Conservation (phyloP, 2,888 invertebrate species). For the Bimastos eiseni region DNA sequence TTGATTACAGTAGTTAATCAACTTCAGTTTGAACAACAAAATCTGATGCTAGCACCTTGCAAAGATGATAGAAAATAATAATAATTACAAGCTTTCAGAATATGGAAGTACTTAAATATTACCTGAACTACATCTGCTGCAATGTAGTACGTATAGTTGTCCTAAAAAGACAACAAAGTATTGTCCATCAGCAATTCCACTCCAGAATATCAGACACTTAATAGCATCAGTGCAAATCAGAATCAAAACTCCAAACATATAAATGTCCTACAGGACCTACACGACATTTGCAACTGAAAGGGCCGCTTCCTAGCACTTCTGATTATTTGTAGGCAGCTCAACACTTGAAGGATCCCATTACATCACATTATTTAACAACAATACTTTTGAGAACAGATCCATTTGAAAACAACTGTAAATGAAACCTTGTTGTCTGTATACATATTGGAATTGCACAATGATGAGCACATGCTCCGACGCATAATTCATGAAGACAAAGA, state of each 20-base stretch:
- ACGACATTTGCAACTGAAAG: neutral
- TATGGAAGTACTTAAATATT: neutral
- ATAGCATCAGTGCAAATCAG: neutral
- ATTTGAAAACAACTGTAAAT: neutral
- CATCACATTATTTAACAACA: neutral
- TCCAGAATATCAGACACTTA: neutral
- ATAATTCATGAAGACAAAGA: no score
- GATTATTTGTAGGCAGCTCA: neutral
- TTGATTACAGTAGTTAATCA: no score
- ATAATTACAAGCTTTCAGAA: no score
- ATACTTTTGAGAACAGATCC: neutral
- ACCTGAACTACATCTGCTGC: conserved; percentile 7
- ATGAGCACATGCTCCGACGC: neutral
- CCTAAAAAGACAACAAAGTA: neutral
- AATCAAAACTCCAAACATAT: neutral
- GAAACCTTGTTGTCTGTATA: neutral
- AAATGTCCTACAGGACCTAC: neutral
- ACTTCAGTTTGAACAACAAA: no score
- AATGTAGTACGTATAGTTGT: conserved; percentile 1
- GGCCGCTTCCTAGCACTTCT: neutral
- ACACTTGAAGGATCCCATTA: neutral
- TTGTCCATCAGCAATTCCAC: neutral
- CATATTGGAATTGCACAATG: neutral
- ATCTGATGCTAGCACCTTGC: no score
- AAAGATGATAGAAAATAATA: no score